phyloP scores from a whole-genome alignment of 2,888 invertebrate species.

The Malthinus flaveolus region DNA sequence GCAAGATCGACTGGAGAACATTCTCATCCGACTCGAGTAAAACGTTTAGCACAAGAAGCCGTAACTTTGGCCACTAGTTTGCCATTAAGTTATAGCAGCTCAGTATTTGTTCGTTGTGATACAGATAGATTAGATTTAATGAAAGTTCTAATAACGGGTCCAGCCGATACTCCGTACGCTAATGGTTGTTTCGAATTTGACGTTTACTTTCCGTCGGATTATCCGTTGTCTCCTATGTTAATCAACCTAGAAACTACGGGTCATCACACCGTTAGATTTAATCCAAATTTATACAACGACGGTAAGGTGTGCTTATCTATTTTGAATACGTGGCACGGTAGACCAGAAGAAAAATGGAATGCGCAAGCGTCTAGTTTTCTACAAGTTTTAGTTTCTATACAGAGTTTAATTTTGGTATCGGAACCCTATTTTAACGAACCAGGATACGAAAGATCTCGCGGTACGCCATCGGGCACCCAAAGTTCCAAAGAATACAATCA shows the following conservation, averaged over 20 bases:
- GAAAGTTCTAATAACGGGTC: slow-evolving; percentile 94
- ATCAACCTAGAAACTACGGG: slow-evolving; percentile 91
- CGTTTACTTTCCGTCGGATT: slow-evolving; percentile 83
- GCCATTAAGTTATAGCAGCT: slow-evolving; percentile 90
- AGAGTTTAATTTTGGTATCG: slow-evolving; percentile 87
- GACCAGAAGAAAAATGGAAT: slow-evolving; percentile 97
- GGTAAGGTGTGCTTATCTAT: slow-evolving; percentile 95
- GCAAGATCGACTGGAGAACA: slow-evolving; percentile 85
- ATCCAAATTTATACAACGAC: slow-evolving; percentile 93
- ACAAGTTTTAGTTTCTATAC: slow-evolving; percentile 91
- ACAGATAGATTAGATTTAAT: slow-evolving; percentile 92
- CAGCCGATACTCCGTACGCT: slow-evolving; percentile 89
- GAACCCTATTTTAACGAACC: slow-evolving; percentile 96
- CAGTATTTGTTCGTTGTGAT: slow-evolving; percentile 94
- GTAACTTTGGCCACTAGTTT: slow-evolving; percentile 90
- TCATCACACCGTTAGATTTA: slow-evolving; percentile 86
- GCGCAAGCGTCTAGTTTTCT: slow-evolving; percentile 93
- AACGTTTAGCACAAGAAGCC: slow-evolving; percentile 92
- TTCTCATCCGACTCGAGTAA: slow-evolving; percentile 83
- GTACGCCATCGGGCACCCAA: slow-evolving; percentile 84
- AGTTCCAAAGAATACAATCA: slow-evolving; percentile 94
- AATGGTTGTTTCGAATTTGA: slow-evolving; percentile 92
- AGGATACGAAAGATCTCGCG: slow-evolving; percentile 88
- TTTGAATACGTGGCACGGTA: slow-evolving; percentile 94
- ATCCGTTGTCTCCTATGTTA: slow-evolving; percentile 75